Conservation (phyloP, 2,888 invertebrate species). For the Lasioglossum morio region DNA sequence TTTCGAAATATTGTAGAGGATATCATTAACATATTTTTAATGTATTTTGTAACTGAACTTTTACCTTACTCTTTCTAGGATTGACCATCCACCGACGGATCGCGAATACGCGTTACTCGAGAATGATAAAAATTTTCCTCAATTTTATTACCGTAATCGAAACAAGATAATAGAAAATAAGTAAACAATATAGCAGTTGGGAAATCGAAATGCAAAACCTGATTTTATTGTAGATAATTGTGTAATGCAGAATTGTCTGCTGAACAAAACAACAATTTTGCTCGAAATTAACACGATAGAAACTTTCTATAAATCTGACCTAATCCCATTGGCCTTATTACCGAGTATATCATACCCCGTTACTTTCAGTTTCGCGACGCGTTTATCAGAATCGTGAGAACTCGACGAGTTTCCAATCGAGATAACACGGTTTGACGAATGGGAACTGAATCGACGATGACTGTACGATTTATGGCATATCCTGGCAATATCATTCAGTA, state of each 20-base stretch:
- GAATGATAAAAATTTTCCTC: background rate
- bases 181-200: background rate
- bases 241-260: background rate
- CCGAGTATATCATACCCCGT: background rate
- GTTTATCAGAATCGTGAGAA: conserved; percentile 25
- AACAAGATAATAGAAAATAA: background rate
- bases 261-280: background rate
- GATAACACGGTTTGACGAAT: background rate
- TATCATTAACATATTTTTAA: too few species aligned
- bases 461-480: background rate
- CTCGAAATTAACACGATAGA: background rate
- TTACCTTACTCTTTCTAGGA: background rate
- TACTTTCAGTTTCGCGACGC: background rate
- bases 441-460: background rate
- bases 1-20: too few species aligned
- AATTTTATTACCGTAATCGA: background rate
- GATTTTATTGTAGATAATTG: too few species aligned
- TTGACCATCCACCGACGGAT: background rate
- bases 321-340: background rate
- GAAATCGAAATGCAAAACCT: background rate
- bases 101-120: background rate
- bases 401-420: conserved; percentile 8
- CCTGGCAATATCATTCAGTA: background rate
- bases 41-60: too few species aligned
- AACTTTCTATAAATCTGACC: background rate